These are phyloP conservation scores for Echinarachnius parma DNA, from an alignment of 53 echinoderm and acorn worm species.

Conservation along the genomic window DNA sequence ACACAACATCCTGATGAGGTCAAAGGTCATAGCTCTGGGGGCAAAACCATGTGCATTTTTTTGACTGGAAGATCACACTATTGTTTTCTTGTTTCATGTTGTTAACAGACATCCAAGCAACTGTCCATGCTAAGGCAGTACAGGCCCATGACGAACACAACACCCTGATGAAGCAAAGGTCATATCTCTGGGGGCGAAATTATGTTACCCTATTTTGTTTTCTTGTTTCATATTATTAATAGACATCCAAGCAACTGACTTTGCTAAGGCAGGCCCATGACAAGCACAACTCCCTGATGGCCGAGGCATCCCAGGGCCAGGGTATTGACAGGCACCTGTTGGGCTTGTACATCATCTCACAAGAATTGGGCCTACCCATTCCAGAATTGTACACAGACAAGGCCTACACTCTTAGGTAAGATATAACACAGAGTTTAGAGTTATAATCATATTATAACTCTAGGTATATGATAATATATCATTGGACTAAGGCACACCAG, in stretches of 20 bases:
- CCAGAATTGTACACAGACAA: slow-evolving; percentile 76
- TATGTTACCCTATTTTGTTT: too few species aligned
- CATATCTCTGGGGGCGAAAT: too few species aligned
- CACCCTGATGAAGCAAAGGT: slow-evolving; percentile 57
- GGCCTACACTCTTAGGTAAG: slow-evolving; percentile 36
- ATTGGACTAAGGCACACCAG: too few species aligned
- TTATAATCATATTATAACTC: too few species aligned
- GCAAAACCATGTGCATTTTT: too few species aligned
- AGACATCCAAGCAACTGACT: slow-evolving; percentile 36
- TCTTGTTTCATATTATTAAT: too few species aligned
- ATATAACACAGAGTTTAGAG: background rate
- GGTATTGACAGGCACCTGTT: slow-evolving; percentile 87
- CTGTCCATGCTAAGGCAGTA: slow-evolving; percentile 49
- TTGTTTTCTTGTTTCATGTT: background rate
- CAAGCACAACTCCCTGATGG: slow-evolving; percentile 64
- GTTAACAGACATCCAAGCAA: slow-evolving; percentile 26
- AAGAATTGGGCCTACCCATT: slow-evolving; percentile 55
- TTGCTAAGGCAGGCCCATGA: slow-evolving; percentile 67
- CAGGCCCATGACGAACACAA: slow-evolving; percentile 60
- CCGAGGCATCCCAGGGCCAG: slow-evolving; percentile 56
- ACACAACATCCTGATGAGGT: slow-evolving; percentile 64
- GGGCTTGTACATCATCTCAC: slow-evolving; percentile 58
- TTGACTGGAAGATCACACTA: too few species aligned
- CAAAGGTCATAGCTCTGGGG: too few species aligned
- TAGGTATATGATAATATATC: too few species aligned